Evolutionary conservation across 2,888 invertebrate genomes (phyloP), one percentile per base, ranked within the genome.

Genomic region (Desoria tigrina): DNA sequence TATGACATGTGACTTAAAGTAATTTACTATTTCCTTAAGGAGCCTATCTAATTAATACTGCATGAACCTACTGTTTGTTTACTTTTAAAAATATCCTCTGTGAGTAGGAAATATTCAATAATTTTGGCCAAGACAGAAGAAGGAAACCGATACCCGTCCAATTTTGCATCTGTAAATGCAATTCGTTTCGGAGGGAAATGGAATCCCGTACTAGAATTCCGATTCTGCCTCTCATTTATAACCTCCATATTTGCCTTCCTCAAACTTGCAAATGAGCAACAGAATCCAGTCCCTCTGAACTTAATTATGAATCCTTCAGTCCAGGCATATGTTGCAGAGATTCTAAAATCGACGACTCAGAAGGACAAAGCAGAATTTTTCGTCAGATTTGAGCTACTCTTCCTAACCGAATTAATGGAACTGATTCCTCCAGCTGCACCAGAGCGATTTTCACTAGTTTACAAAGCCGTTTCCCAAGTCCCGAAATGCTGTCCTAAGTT

Each of bases 351-450:
- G 16, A 26, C 26, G 6, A 7, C 11, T 4, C 39, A 26, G 23
- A 18, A 9, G 16, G 57, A 63, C 6, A 16, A 50, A 23, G 1
- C 18, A n/a, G 61, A 63, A 39, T 65, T 63, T 21, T 71, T 63
- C 24, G 53, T 63, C 9, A 61, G 67, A 2, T 71, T 66, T 56
- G 71, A 71, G 42, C n/a, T 71, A 11, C 23, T 42, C 1, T 67
- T 59, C 37, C 45, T 71, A 6, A 32, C n/a, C 23, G 59, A 61
- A 51, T 14, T 71, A 23, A 16, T 63, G 2, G 39, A 28, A 14
- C n/a, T 57, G 1, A 37, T 62, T 16, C 53, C 63, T 24, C 37
- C 42, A 42, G 49, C 57, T 7, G n/a, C 37, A 14, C 2, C 23
- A 9, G 49, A 55, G 14, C 60, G 32, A 42, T 70, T 70, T 54